Base-by-base conservation (phyloP, 2,113 vertebrate genomes). In the Poeciliopsis prolifica region DNA sequence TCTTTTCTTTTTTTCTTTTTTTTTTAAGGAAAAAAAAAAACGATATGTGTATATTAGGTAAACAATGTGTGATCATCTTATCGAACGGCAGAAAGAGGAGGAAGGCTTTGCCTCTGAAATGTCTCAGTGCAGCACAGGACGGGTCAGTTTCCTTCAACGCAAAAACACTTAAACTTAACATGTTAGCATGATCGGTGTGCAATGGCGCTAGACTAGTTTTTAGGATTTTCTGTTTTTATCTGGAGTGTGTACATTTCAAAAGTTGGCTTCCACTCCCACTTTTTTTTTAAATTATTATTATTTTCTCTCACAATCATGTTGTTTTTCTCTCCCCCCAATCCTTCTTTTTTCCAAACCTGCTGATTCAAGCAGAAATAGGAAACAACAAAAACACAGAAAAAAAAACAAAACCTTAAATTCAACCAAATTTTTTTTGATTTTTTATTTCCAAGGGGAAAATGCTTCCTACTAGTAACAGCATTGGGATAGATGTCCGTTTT, bases 181-280 rank as follows among this genome's bases (percentile, higher is more conserved):
- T 19, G 63, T 88, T 80, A 69, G 81, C 71, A 79, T 86, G 80
- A 84, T 74, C 70, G 73, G 92, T 92, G 94, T 94, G 87, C 95
- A 94, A 83, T 13, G 69, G 88, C 90, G 85, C 24, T 79, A 79
- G 77, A 80, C 80, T 90, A 75, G 61, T 19, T 65, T 33, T 40
- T 70, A 70, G 54, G 31, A 4, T 68, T 76, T 70, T 22, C 61
- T 62, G 65, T 54, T 77, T 37, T 48, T 69, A 88, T 91, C 87
- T 86, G 86, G 89, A 94, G 90, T 89, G 85, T 94, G 95, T 97
- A 96, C 96, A 96, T 97, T 94, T 94, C 95, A 96, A 95, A 97
- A 96, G 95, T 81, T 89, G 94, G 91, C 94, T 94, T 93, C 88
- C 84, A 90, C 94, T 94, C 88, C 88, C 87, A 88, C 89, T 90